phyloP scores from a whole-genome alignment of 2,888 invertebrate species.

The Lacanobia wlatinum region DNA sequence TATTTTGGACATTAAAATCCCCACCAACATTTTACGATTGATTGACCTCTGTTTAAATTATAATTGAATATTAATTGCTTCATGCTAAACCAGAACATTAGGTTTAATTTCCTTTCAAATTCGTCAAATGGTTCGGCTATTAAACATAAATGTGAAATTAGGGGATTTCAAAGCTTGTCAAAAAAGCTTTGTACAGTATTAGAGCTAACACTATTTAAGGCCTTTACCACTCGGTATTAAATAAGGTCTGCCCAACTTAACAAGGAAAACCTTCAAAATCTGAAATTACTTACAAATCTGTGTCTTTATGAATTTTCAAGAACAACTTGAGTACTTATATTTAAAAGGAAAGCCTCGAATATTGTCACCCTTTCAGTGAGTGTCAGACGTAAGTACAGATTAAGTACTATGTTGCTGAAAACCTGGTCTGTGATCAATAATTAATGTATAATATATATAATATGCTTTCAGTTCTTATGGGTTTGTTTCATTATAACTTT shows the following conservation, averaged over 20 bases:
- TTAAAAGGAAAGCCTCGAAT: background rate
- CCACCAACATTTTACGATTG: background rate
- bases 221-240: background rate
- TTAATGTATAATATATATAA: too few species aligned
- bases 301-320: background rate
- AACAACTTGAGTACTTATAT: background rate
- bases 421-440: background rate
- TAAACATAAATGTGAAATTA: constrained; percentile 21
- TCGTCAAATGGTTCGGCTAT: constrained; percentile 14
- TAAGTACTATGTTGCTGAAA: background rate
- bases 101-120: constrained; percentile 18
- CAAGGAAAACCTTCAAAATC: background rate
- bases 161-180: constrained; percentile 17
- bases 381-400: background rate
- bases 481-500: background rate
- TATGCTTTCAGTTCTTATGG: background rate
- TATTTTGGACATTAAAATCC: background rate
- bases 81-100: background rate
- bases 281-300: constrained; percentile 1
- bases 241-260: background rate
- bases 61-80: background rate
- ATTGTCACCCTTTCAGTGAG: background rate
- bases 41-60: background rate
- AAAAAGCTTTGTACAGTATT: constrained; percentile 15
- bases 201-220: background rate